These are phyloP conservation scores for Mongoloraphidia duomilia DNA, from an alignment of 2,888 invertebrate species.

Conservation along the genomic window DNA sequence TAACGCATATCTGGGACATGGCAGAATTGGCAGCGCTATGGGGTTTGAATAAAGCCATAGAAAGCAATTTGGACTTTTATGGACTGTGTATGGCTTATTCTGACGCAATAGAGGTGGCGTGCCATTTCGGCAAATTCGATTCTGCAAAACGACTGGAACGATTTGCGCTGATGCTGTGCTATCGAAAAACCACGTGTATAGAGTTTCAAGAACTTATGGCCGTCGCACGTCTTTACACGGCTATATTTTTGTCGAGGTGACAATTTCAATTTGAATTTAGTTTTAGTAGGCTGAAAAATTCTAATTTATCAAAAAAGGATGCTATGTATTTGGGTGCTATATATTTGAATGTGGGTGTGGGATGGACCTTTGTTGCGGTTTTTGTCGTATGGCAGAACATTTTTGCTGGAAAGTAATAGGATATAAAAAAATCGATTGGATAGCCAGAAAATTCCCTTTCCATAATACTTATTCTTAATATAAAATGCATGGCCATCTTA, in stretches of 20 bases:
- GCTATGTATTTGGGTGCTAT: too few species aligned
- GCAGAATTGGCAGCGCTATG: slow-evolving; percentile 42
- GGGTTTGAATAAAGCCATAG: slow-evolving; percentile 36
- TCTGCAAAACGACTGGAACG: slow-evolving; percentile 26
- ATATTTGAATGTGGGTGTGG: too few species aligned
- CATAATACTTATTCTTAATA: too few species aligned
- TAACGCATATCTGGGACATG: slow-evolving; percentile 26
- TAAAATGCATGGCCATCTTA: too few species aligned
- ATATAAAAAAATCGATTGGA: too few species aligned
- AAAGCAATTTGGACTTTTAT: slow-evolving; percentile 36
- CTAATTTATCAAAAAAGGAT: too few species aligned
- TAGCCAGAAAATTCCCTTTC: too few species aligned
- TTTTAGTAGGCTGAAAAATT: too few species aligned
- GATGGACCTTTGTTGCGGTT: too few species aligned
- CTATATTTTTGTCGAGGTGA: slow-evolving; percentile 31
- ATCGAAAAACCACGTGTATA: slow-evolving; percentile 23
- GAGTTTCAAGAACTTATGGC: slow-evolving; percentile 32
- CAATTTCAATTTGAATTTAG: too few species aligned
- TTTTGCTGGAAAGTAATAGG: too few species aligned
- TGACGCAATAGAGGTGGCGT: slow-evolving; percentile 32
- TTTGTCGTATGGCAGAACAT: too few species aligned
- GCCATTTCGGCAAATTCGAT: slow-evolving; percentile 21
- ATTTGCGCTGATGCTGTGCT: slow-evolving; percentile 28
- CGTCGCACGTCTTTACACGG: slow-evolving; percentile 29
- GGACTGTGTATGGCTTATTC: slow-evolving; percentile 38